Base-by-base conservation (phyloP, 2,113 vertebrate genomes). In the Gavia stellata region DNA sequence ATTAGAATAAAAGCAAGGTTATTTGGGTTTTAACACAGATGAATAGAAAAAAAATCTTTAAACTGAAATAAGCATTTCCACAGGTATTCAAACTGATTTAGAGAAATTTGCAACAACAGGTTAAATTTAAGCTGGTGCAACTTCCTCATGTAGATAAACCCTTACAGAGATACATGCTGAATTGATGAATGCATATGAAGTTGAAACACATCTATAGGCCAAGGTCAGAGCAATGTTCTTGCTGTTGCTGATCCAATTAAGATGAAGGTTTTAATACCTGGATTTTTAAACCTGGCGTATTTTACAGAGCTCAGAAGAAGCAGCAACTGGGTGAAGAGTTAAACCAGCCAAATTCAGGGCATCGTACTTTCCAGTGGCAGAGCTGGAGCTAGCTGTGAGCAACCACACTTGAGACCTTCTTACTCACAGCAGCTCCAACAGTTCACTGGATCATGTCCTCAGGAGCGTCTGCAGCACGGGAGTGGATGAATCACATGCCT, bases 181-280 rank as follows among this genome's bases (percentile, higher is more conserved):
- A 92, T 15, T 75, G 83, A 56, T 4, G 33, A 73, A 86, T 44
- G 44, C 18, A 33, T 79, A 61, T n/a, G 14, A 63, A 86, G 31
- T 10, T 50, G 84, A 87, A 89, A 94, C 68, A 79, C 4, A 50
- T 55, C 67, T 82, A 34, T 13, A 81, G 56, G 23, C 36, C 58
- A 91, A 80, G 25, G 34, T 86, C 73, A 84, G 86, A 81, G 24
- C 92, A 72, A 49, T 79, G 49, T 40, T 67, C 50, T 86, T 89
- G 45, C 26, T 87, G 23, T 45, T 88, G 52, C 58, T 87, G 86
- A 95, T 96, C 40, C 70, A 92, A 89, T 94, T 94, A 92, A 94
- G 83, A 96, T 92, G 77, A 82, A 75, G 17, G 25, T 38, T 91
- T 94, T 75, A 86, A 78, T 56, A 65, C 5, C 34, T 74, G 40